Evolutionary conservation across 2,888 invertebrate genomes (phyloP), one percentile per base, ranked within the genome.

Genomic region (Eupeodes luniger): DNA sequence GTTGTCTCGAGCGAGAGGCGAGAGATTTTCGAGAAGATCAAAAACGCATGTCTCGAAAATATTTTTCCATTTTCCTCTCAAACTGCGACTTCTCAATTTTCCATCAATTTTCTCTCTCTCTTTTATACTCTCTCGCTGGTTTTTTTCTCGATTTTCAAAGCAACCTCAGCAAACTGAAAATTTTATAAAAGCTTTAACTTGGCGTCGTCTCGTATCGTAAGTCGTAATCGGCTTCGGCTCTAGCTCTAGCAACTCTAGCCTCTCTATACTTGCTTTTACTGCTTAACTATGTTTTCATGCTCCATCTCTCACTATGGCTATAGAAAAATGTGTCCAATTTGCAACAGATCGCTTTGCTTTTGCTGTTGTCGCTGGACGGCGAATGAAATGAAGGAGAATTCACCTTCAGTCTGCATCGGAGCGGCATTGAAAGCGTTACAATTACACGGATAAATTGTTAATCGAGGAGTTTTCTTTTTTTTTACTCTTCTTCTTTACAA

Each of bases 381-480:
- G 27, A 51, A 75, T 66, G 78, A 80, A 51, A 75, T 66, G 78
- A 80, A 80, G 84, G 81, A 88, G 81, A 88, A 77, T 81, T 88
- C 85, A 88, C 88, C 88, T 88, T 88, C 88, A 81, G 88, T 88
- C 85, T 88, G 88, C 88, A 88, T 85, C 81, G 78, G 81, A 88
- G 66, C 85, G 88, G 88, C 88, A 88, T 88, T 88, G 88, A 88
- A 88, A 55, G 47, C 81, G 88, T 77, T 72, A 72, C 72, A 80
- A 40, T 75, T 59, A 51, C 76, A 64, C 79, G 72, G 74, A 80
- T 61, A 67, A 77, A 66, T 49, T 53, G 51, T 70, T 27, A 51
- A 74, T 59, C 77, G 55, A 34, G 0, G 61, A 11, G 47, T 75
- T 66, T 79, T 49, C 11, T 67, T 72, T 3, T 27, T 27, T 27